Conservation (phyloP, 2,797 vertebrate species). For the Syngnathus rostellatus region DNA sequence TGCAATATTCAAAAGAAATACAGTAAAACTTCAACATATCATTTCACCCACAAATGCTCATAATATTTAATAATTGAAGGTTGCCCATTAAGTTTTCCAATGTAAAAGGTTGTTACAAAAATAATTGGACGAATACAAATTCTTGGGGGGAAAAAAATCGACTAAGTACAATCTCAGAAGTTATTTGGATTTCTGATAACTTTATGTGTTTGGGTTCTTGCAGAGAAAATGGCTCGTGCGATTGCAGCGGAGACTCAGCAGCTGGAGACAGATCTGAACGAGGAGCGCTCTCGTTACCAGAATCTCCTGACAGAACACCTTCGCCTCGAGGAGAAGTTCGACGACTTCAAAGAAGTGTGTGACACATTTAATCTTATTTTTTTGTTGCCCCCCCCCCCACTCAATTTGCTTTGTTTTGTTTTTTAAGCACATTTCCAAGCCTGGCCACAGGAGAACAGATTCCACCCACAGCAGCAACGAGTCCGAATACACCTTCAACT, state of each 20-base stretch:
- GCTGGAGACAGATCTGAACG: conserved; percentile 89
- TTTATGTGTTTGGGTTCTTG: not conserved
- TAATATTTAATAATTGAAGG: too few species aligned
- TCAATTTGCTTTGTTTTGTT: not conserved
- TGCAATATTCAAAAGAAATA: too few species aligned
- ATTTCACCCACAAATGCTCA: too few species aligned
- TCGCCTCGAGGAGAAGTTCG: conserved; percentile 91
- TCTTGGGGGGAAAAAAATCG: too few species aligned
- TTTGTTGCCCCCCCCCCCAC: not conserved
- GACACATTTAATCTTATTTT: not conserved
- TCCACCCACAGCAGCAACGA: conserved; percentile 99
- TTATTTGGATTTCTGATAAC: too few species aligned
- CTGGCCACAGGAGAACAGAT: conserved; percentile 90
- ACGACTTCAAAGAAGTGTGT: conserved; percentile 82
- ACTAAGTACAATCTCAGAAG: too few species aligned
- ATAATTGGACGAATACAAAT: too few species aligned
- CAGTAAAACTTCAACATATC: too few species aligned
- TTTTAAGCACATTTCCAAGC: conserved; percentile 80
- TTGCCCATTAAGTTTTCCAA: too few species aligned
- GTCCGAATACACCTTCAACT: conserved; percentile 95
- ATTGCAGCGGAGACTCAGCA: conserved; percentile 87
- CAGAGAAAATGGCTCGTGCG: conserved; percentile 87
- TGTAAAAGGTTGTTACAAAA: too few species aligned
- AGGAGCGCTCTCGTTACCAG: conserved; percentile 92
- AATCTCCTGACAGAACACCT: conserved; percentile 93